These are phyloP conservation scores for Drosophila multiciliata DNA, from an alignment of 2,888 invertebrate genomes.

Conservation along the genomic window DNA sequence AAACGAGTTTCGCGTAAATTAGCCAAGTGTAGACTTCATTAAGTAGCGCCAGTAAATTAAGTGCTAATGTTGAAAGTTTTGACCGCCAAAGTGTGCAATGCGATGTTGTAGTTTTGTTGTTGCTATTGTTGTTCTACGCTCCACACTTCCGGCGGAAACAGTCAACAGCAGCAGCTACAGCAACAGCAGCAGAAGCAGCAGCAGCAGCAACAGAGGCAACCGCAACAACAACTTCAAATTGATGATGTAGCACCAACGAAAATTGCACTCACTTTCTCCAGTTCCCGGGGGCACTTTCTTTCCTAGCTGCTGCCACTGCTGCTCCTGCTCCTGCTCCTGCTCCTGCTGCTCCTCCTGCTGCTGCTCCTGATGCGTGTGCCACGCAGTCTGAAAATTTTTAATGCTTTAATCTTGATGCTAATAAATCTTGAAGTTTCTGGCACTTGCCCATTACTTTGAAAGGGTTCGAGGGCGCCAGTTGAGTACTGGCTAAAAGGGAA, in stretches of 20 bases:
- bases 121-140: conserved; percentile 50
- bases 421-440: conserved; percentile 84
- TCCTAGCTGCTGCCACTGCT: conserved; percentile 25
- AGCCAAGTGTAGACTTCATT: conserved; percentile 81
- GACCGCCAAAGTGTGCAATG: conserved; percentile 69
- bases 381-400: conserved; percentile 81
- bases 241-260: conserved; percentile 73
- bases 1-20: conserved; percentile 74
- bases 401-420: conserved; percentile 84
- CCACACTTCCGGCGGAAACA: conserved; percentile 68
- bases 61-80: conserved; percentile 80
- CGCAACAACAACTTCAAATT: conserved; percentile 58
- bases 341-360: background rate
- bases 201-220: conserved; percentile 32
- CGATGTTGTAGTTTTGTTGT: conserved; percentile 40
- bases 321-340: no score
- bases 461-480: conserved; percentile 30
- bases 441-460: conserved; percentile 78
- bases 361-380: conserved; percentile 48
- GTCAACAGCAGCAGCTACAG: conserved; percentile 51
- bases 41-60: conserved; percentile 80
- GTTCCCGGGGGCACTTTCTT: conserved; percentile 27
- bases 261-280: conserved; percentile 79
- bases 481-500: conserved; percentile 1
- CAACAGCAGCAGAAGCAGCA: conserved; percentile 28